Base-by-base conservation (phyloP, 2,113 vertebrate species). In the Nestor notabilis region DNA sequence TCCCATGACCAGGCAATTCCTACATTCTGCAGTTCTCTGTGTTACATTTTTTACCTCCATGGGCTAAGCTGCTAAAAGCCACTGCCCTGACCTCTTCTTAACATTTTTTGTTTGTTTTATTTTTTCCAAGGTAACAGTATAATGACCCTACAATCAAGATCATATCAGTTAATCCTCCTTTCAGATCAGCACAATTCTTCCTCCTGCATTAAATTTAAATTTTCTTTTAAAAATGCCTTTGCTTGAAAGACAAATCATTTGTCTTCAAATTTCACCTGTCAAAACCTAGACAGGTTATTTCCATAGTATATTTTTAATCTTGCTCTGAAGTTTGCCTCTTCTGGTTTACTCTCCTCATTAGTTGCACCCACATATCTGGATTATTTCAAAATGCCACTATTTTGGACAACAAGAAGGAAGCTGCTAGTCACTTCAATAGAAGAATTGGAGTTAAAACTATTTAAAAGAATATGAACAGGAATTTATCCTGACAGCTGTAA, bases 261-360 rank as follows among this genome's bases (percentile, higher is more conserved):
- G 94, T 94, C 96, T 96, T 97, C 88, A 97, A 95, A 95, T 96
- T 96, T 96, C 68, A 90, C 91, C 92, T 90, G 80, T 95, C 94
- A 97, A 95, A 94, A 87, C 68, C 88, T 28, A 83, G 83, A 85
- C 71, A 65, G 78, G 75, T 66, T 95, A 94, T 94, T 97, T 97
- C 96, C 94, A 93, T 77, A 84, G 80, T 64, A 80, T 88, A 87
- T 97, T 96, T 96, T 96, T 89, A 97, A 97, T 97, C 93, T 94
- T 93, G 65, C 71, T 93, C 78, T 77, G 43, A 96, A 94, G 71
- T 97, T 97, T 93, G 77, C 56, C 76, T 91, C 61, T 90, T 91
- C 68, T 95, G 64, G 93, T 95, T 91, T 90, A 72, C 58, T 69
- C 21, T 87, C 44, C 81, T 96, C 58, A 35, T 95, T 92, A 91